Conservation (phyloP, 2,113 vertebrate species). For the Proterorhinus semilunaris region DNA sequence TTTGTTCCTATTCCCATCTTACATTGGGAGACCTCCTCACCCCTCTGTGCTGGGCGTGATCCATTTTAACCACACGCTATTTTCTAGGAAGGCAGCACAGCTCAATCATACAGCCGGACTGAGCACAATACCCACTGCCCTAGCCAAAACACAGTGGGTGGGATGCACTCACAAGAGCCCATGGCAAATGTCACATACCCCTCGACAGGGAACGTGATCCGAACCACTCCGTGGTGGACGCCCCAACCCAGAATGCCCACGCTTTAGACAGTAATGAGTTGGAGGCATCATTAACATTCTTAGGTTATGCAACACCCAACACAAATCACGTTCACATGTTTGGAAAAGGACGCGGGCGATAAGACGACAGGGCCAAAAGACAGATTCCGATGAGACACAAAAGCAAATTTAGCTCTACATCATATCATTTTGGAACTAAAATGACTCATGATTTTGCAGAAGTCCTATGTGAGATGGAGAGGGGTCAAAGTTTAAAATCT, state of each 20-base stretch:
- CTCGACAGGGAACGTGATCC: slow-evolving; percentile 38
- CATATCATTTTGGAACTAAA: neutral
- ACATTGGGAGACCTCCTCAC: slow-evolving; percentile 19
- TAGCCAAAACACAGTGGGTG: slow-evolving; percentile 71
- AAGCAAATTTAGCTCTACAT: neutral
- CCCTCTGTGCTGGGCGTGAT: slow-evolving; percentile 41
- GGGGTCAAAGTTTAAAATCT: neutral
- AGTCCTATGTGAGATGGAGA: neutral
- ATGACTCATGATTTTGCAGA: neutral
- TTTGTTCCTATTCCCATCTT: slow-evolving; percentile 19
- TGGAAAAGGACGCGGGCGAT: neutral
- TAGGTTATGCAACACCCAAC: slow-evolving; percentile 1
- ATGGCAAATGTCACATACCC: slow-evolving; percentile 41
- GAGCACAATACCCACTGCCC: slow-evolving; percentile 50
- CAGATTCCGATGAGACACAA: neutral
- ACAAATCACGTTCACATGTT: slow-evolving; percentile 23
- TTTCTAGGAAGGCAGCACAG: slow-evolving; percentile 19
- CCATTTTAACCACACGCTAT: slow-evolving; percentile 41
- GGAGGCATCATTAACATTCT: slow-evolving; percentile 18
- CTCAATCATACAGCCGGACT: slow-evolving; percentile 24
- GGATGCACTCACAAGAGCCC: slow-evolving; percentile 35
- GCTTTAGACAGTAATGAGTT: slow-evolving; percentile 1
- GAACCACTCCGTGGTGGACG: slow-evolving; percentile 20
- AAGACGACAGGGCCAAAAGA: neutral
- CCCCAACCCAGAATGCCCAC: neutral